Evolutionary conservation across 2,888 invertebrate species (phyloP).

Genomic region (Cordilura impudica): DNA sequence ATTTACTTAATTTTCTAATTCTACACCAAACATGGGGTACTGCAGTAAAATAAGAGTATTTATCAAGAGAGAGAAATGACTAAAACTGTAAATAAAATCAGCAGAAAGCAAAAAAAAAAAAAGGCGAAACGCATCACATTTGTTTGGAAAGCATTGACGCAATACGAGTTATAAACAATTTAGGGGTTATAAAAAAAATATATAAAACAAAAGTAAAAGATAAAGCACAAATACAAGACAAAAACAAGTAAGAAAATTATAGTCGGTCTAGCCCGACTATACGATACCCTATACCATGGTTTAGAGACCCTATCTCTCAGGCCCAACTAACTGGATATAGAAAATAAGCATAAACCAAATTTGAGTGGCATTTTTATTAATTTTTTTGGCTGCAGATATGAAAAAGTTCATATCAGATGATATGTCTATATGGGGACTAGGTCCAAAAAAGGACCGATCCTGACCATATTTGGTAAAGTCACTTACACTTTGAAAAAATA

Average conservation of each 20-base stretch:
- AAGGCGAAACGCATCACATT: slow-evolving; percentile 45
- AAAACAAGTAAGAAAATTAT: background rate
- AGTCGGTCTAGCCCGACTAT: background rate
- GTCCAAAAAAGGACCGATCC: too few relatives aligned
- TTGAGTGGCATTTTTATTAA: too few relatives aligned
- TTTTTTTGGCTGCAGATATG: too few relatives aligned
- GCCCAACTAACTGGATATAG: too few relatives aligned
- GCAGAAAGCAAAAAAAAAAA: slow-evolving; percentile 1
- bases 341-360: too few relatives aligned
- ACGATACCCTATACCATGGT: too few relatives aligned
- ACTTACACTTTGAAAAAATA: too few relatives aligned
- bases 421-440: too few relatives aligned
- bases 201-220: slow-evolving; percentile 7
- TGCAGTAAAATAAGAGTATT: background rate
- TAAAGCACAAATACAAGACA: slow-evolving; percentile 16
- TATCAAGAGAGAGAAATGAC: background rate
- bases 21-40: background rate
- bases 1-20: background rate
- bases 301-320: too few relatives aligned
- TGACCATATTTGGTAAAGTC: too few relatives aligned
- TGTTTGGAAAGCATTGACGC: slow-evolving; percentile 56
- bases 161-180: slow-evolving; percentile 41
- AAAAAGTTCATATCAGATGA: too few relatives aligned
- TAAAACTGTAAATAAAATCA: slow-evolving; percentile 16
- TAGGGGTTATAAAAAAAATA: slow-evolving; percentile 19